Conservation (phyloP, 2,888 invertebrate species). For the Actias luna region DNA sequence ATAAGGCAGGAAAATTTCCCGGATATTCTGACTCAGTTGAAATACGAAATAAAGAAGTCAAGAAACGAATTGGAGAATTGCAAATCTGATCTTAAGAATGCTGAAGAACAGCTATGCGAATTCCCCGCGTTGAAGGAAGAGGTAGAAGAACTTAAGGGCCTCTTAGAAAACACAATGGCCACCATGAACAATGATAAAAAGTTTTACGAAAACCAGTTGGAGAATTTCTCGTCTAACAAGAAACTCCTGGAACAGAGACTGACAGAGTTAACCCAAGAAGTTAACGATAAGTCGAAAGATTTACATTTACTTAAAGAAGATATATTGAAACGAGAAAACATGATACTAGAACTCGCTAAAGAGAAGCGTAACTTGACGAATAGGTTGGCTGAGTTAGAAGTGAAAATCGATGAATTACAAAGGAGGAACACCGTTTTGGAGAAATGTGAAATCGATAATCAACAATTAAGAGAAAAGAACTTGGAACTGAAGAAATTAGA, state of each 20-base stretch:
- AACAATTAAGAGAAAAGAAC: slow-evolving; percentile 74
- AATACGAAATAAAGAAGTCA: slow-evolving; percentile 80
- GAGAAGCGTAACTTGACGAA: slow-evolving; percentile 80
- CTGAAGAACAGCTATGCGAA: slow-evolving; percentile 78
- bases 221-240: slow-evolving; percentile 77
- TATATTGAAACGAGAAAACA: slow-evolving; percentile 79
- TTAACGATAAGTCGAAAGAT: slow-evolving; percentile 77
- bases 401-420: slow-evolving; percentile 74
- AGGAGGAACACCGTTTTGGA: slow-evolving; percentile 64
- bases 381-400: slow-evolving; percentile 71
- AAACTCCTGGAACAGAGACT: slow-evolving; percentile 79
- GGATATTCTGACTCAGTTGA: slow-evolving; percentile 68
- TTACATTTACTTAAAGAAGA: slow-evolving; percentile 80
- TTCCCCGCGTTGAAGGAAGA: slow-evolving; percentile 75
- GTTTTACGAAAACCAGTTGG: slow-evolving; percentile 80
- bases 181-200: slow-evolving; percentile 79
- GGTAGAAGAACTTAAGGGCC: slow-evolving; percentile 70
- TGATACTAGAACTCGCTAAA: slow-evolving; percentile 80
- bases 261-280: slow-evolving; percentile 79
- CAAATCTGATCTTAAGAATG: slow-evolving; percentile 76
- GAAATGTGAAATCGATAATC: slow-evolving; percentile 64
- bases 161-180: slow-evolving; percentile 74
- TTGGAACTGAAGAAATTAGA: slow-evolving; percentile 75
- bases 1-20: slow-evolving; percentile 70
- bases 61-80: slow-evolving; percentile 78